Conservation (phyloP, 2,888 invertebrate genomes). For the Adelphocoris suturalis region DNA sequence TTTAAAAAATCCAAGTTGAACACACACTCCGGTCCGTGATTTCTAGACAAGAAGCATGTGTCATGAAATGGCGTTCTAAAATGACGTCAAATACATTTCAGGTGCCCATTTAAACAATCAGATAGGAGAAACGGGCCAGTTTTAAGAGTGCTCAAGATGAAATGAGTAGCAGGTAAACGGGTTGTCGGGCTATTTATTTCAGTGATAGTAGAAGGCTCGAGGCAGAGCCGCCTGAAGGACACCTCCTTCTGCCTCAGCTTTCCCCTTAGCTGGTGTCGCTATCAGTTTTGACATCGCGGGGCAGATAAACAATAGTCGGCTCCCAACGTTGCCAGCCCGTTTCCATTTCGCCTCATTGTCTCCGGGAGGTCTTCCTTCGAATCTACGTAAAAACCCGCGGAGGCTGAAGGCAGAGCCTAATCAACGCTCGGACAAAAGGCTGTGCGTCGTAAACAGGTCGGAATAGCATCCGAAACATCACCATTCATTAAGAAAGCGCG, state of each 20-base stretch:
- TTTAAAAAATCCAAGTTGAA: too few species aligned
- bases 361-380: slow-evolving; percentile 17
- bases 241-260: slow-evolving; percentile 56
- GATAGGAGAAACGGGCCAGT: not conserved
- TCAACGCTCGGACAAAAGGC: not conserved
- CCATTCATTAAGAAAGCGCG: too few species aligned
- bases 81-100: too few species aligned
- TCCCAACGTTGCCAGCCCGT: slow-evolving; percentile 57
- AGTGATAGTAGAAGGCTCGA: slow-evolving; percentile 43
- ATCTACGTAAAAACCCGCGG: slow-evolving; percentile 1
- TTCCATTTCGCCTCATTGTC: slow-evolving; percentile 49
- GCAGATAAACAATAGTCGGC: slow-evolving; percentile 58
- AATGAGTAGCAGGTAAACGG: slow-evolving; percentile 53
- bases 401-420: not conserved
- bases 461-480: too few species aligned
- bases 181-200: slow-evolving; percentile 53
- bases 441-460: too few species aligned
- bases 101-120: not conserved
- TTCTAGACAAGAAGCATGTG: too few species aligned
- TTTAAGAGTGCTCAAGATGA: slow-evolving; percentile 38
- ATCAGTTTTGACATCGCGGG: slow-evolving; percentile 67
- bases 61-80: too few species aligned
- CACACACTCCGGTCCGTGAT: too few species aligned
- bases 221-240: slow-evolving; percentile 40
- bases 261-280: slow-evolving; percentile 56